Evolutionary conservation across 2,113 vertebrate species (phyloP), one percentile per base, ranked within the genome.

Genomic region (Colinus virginianus): DNA sequence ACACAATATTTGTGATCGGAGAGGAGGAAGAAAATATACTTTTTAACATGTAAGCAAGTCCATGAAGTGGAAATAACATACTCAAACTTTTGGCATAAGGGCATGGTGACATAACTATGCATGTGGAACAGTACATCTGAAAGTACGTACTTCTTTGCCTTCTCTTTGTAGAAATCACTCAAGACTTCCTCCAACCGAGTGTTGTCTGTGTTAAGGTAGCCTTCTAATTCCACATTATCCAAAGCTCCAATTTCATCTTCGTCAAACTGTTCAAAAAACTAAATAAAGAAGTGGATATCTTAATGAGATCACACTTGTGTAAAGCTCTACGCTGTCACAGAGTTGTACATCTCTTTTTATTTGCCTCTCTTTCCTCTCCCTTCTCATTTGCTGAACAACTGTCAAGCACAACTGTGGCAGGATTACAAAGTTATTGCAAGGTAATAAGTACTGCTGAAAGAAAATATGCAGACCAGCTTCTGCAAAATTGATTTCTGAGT

Each of bases 251-350:
- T 99, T 97, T 99, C 99, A 87, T 98, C 99, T 26, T 99, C 99
- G 26, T 99, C 99, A 94, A 99, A 99, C 79, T 99, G 99, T 49
- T 99, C 98, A 67, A 97, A 99, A 95, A 99, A 99, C 99, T 99
- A 87, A 88, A 96, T 16, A 67, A 74, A 95, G 67, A 92, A 85
- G 36, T 38, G 16, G 81, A 7, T 55, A 72, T 32, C 49, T 72
- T 26, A 53, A 62, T 74, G 58, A 91, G 58, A 58, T 14, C 2
- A 3, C 9, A 30, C 61, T 36, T 36, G 36, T 36, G 36, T 36
- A 36, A 36, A 36, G 36, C 36, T 36, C 36, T 36, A 36, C 36
- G 36, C 36, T 36, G 36, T 36, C 36, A 36, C 36, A 36, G 36
- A 36, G 36, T 36, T 36, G 36, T 36, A 8, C 1, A 6, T 51